Evolutionary conservation across 1,140 invertebrate species (phyloP).

Genomic region (Vanessa atalanta): DNA sequence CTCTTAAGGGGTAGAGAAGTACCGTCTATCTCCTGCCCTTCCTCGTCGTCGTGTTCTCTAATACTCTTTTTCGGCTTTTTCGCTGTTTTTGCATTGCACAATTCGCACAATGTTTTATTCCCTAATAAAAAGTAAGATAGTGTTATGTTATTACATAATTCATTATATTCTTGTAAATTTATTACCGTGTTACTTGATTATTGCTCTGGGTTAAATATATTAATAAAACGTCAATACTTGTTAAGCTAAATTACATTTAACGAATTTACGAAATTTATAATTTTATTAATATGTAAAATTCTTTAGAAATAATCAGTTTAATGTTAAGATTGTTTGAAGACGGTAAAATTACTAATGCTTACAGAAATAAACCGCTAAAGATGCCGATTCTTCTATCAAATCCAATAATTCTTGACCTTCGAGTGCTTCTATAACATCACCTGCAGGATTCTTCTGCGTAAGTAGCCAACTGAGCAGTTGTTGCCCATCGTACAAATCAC

Average conservation of each 20-base stretch:
- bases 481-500: conserved; percentile 94
- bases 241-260: background rate
- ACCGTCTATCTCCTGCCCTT: conserved; percentile 77
- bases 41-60: conserved; percentile 79
- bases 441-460: conserved; percentile 93
- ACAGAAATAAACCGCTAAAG: conserved; percentile 96
- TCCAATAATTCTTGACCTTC: conserved; percentile 91
- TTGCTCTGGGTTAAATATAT: conserved; percentile 5
- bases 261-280: conserved; percentile 14
- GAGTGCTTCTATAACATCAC: conserved; percentile 93
- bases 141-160: conserved; percentile 16
- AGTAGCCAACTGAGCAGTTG: conserved; percentile 94
- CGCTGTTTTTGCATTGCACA: conserved; percentile 87
- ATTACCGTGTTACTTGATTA: conserved; percentile 4
- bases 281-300: conserved; percentile 12
- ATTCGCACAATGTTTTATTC: conserved; percentile 92
- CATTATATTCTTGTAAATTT: background rate
- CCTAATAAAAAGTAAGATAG: conserved; percentile 81
- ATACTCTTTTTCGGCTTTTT: conserved; percentile 85
- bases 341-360: conserved; percentile 81
- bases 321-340: background rate
- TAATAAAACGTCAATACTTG: conserved; percentile 5
- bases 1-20: conserved; percentile 56
- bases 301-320: background rate
- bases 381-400: conserved; percentile 90